phyloP scores from a whole-genome alignment of 2,113 vertebrate species.

The Shinisaurus crocodilurus region DNA sequence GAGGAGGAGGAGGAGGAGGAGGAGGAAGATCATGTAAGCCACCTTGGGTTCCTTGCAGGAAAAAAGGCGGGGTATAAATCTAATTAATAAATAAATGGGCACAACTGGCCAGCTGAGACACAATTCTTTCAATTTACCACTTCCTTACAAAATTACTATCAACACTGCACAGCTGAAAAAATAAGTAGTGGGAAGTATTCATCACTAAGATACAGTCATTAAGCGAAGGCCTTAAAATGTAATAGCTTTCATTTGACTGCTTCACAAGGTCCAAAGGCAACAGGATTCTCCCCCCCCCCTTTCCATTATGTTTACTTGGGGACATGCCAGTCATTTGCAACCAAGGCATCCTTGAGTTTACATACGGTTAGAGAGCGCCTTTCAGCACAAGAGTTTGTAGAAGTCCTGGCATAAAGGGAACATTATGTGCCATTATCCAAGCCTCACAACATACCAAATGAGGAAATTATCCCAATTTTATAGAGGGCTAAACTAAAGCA shows the following conservation, averaged over 20 bases:
- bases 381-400: background rate
- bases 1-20: too few relatives aligned
- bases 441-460: background rate
- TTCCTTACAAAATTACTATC: background rate
- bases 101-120: background rate
- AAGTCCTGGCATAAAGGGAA: background rate
- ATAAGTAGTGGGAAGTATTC: background rate
- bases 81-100: background rate
- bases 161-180: constrained; percentile 20
- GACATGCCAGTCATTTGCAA: background rate
- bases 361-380: background rate
- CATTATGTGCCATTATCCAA: rapidly evolving
- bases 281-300: background rate
- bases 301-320: background rate
- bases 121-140: background rate
- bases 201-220: background rate
- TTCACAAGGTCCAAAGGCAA: background rate
- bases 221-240: constrained; percentile 17
- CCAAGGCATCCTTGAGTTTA: background rate
- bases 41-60: too few relatives aligned
- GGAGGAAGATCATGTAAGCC: too few relatives aligned
- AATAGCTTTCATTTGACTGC: constrained; percentile 13
- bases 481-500: background rate
- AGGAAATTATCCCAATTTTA: constrained; percentile 13
- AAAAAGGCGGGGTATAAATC: too few relatives aligned